Evolutionary conservation across 2,888 invertebrate genomes (phyloP).

Genomic region (Lasioglossum calceatum): DNA sequence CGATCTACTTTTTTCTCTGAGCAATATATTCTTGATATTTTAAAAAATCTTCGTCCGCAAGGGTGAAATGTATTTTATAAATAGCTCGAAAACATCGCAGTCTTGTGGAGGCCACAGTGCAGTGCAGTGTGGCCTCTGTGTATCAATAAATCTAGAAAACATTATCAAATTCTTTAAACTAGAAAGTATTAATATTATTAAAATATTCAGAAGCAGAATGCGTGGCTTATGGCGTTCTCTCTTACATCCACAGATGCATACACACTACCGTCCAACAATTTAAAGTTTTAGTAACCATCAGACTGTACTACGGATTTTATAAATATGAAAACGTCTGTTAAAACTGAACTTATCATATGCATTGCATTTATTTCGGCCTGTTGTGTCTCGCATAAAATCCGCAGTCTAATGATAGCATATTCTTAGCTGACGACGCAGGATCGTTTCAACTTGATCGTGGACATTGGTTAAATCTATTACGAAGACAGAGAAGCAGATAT

Average conservation of each 20-base stretch:
- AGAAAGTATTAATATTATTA: no score
- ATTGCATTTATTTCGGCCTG: neutral
- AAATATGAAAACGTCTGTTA: no score
- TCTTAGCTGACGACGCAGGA: neutral
- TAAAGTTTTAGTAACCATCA: neutral
- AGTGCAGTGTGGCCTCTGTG: no score
- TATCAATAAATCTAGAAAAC: no score
- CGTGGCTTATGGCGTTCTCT: neutral
- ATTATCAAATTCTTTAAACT: no score
- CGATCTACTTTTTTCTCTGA: no score
- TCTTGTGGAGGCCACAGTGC: no score
- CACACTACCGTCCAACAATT: neutral
- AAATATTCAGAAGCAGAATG: neutral
- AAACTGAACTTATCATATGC: neutral
- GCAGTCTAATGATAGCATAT: neutral
- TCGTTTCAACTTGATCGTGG: neutral
- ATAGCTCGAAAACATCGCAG: neutral
- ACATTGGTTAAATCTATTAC: neutral
- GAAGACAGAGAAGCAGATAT: no score
- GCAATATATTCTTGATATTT: no score
- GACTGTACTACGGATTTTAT: neutral
- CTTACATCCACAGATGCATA: neutral
- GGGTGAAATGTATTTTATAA: neutral
- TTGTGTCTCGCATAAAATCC: no score
- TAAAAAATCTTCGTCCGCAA: no score